Base-by-base conservation (phyloP, 2,797 vertebrate genomes). In the Tenualosa ilisha region DNA sequence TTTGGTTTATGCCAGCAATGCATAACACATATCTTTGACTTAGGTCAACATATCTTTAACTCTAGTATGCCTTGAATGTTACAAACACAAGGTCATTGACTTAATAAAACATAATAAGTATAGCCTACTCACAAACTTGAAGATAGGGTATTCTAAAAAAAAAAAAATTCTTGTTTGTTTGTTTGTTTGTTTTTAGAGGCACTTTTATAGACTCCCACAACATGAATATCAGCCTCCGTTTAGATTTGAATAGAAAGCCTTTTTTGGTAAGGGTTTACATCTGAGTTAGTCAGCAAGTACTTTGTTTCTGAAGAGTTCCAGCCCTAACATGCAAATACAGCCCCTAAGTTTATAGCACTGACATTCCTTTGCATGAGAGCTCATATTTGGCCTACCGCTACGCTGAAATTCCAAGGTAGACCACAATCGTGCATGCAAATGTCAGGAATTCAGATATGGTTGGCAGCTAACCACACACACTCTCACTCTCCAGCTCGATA, bases 311-410 rank as follows among this genome's bases (percentile, higher is more conserved):
- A 40, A 20, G 31, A 40, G 72, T 22, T 43, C 37, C 72, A 43
- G 37, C 72, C 17, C 40, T 20, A 46, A 79, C 72, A 79, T 79
- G 72, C 72, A 43, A 79, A 79, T n/a, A 46, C 9, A 24, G 17
- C 17, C 17, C 20, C 40, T 79, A 40, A 79, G 72, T 43, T 79
- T 43, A 79, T 79, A 40, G 22, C 72, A 37, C 24, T 11, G 37
- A 79, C 72, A 79, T 79, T 79, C 72, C 72, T 79, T 79, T 20
- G 72, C 72, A 43, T n/a, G 37, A 43, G 37, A 43, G 72, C 15
- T 79, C 72, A 79, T 22, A 46, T 46, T 79, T 79, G 72, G 72
- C 72, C 8, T 43, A 43, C 72, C 0, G 40, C 17, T 46, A 53
- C n/a, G 7, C 72, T 22, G 37, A 79, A 40, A 79, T 79, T 79